These are phyloP conservation scores for Rousettus madagascariensis DNA, from an alignment of 2,797 vertebrate genomes.

Conservation along the genomic window DNA sequence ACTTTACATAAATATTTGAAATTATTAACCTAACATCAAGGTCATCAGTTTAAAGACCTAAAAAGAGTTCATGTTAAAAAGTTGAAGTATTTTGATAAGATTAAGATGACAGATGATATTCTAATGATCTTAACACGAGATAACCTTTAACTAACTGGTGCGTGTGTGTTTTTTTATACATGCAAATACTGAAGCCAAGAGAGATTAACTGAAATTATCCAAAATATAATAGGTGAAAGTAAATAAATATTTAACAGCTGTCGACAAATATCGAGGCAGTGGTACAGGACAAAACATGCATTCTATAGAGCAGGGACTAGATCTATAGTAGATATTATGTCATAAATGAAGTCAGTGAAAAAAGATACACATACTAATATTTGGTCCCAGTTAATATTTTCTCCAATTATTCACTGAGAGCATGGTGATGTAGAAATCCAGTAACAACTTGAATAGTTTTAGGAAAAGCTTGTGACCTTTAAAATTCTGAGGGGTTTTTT, in stretches of 20 bases:
- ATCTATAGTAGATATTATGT: background rate
- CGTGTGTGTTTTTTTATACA: background rate
- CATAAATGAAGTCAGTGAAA: background rate
- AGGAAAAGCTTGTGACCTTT: background rate
- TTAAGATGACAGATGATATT: background rate
- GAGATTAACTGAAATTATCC: background rate
- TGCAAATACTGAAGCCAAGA: background rate
- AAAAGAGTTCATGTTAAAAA: slow-evolving; percentile 19
- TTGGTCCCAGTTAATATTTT: background rate
- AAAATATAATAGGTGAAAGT: background rate
- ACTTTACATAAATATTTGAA: slow-evolving; percentile 68
- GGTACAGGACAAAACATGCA: background rate
- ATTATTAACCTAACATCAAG: slow-evolving; percentile 21
- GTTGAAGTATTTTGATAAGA: slow-evolving; percentile 14
- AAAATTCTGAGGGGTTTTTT: background rate
- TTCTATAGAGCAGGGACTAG: background rate
- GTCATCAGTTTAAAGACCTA: slow-evolving; percentile 45
- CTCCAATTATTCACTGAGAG: background rate
- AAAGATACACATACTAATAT: background rate
- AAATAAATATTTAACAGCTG: slow-evolving; percentile 17
- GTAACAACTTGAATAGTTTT: background rate
- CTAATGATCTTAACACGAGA: background rate
- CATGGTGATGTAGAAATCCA: background rate
- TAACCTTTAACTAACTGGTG: background rate
- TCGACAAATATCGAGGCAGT: background rate